A percentile compares a stretch with the other conserved stretches of the same genome.
phyloP scores from a whole-genome alignment of 2,113 vertebrate species.

The Poecile atricapillus region DNA sequence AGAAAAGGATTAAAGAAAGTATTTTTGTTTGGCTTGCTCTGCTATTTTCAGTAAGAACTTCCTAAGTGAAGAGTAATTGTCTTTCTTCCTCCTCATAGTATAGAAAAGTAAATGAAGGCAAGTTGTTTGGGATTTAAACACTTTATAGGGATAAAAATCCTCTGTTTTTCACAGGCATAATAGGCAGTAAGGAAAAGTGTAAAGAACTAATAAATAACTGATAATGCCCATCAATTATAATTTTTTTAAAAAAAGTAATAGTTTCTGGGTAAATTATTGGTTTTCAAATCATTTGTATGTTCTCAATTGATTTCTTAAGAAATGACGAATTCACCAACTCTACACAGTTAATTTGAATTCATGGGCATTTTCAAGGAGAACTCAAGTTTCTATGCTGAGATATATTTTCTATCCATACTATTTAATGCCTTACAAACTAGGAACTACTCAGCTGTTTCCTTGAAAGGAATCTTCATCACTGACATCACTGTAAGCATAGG shows the following conservation, averaged over 20 bases:
- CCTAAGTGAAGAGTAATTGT: background rate
- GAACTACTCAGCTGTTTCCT: background rate
- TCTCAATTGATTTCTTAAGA: background rate
- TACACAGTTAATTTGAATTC: background rate
- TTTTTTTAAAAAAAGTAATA: no score
- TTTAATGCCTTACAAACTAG: background rate
- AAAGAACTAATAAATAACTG: background rate
- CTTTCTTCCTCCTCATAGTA: background rate
- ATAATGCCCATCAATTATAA: background rate
- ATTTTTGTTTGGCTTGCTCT: background rate
- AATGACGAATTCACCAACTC: background rate
- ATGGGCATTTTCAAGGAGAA: background rate
- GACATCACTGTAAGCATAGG: background rate
- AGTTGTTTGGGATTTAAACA: background rate
- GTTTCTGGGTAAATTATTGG: background rate
- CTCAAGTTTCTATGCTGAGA: background rate
- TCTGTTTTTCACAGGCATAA: background rate
- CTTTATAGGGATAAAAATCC: background rate
- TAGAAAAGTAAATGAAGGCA: background rate
- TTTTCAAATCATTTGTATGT: background rate
- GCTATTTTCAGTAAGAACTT: background rate
- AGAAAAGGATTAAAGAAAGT: background rate
- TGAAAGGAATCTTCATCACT: background rate
- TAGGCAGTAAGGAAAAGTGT: background rate
- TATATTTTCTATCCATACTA: background rate